Percentiles rank a stretch among this genome's conserved stretches.
Conservation (phyloP, 2,888 invertebrate genomes). For the Plebejus melissa region DNA sequence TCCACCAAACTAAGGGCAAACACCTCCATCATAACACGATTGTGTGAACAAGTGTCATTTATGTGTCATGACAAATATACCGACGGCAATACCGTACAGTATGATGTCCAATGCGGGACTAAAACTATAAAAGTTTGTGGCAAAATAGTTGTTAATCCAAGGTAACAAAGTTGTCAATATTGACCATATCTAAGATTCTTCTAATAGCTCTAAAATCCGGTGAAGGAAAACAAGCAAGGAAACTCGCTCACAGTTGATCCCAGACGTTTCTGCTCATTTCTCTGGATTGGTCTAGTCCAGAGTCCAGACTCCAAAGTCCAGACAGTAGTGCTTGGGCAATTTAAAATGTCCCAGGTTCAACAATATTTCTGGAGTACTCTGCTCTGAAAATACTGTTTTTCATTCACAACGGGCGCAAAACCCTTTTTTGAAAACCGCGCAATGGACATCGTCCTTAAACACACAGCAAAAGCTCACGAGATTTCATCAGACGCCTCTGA, state of each 20-base stretch:
- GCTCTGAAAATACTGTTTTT: too few species aligned
- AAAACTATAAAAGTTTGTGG: background rate
- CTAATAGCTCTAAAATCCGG: too few species aligned
- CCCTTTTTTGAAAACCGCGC: background rate
- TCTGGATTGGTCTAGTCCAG: too few species aligned
- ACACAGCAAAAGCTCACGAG: background rate
- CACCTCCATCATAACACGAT: background rate
- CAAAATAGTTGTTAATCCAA: background rate
- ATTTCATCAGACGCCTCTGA: background rate
- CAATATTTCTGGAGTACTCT: too few species aligned
- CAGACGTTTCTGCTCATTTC: too few species aligned
- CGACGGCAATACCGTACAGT: background rate
- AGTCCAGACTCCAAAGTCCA: too few species aligned
- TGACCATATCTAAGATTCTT: too few species aligned
- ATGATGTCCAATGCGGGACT: background rate
- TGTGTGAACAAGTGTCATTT: background rate
- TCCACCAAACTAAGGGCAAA: slow-evolving; percentile 1
- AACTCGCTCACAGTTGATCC: too few species aligned
- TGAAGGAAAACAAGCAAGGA: too few species aligned
- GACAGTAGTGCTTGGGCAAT: too few species aligned
- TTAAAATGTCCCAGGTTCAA: too few species aligned
- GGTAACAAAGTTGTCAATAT: background rate
- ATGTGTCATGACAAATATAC: background rate
- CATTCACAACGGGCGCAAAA: too few species aligned
- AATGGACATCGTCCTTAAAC: background rate